Evolutionary conservation across 1,140 invertebrate species (phyloP), one percentile per base, ranked within the genome.

Genomic region (Eubasilissa regina): DNA sequence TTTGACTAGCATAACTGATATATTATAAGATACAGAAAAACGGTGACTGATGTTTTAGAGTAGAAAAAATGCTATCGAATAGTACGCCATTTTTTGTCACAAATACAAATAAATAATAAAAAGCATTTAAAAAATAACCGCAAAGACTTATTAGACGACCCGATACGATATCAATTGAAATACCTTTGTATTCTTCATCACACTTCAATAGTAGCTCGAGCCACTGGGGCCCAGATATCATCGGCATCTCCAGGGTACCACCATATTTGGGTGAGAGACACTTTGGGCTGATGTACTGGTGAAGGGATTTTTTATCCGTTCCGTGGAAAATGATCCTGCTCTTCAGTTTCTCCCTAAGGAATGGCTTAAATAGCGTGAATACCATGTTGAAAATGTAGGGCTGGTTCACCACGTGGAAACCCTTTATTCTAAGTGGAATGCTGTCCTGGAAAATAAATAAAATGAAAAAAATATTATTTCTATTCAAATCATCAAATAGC

Each of bases 381-480:
- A 98, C 93, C 87, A 96, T 93, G 84, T 96, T 96, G 87, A 97
- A 97, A 62, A 97, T 90, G 82, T 93, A 94, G 0, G 96, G 96
- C 86, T 97, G 95, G 86, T 97, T 97, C 3, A 97, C 90, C 70
- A 97, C 93, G 84, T 97, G 96, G 58, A 97, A 91, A 62, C 93
- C 94, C 88, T 97, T 97, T 35, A 97, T 88, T 83, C 96, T 91
- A 4, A 95, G 86, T 0, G 96, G 95, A 68, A 97, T 92, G 45
- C 93, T 92, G 81, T 97, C 95, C 93, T 94, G 87, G 35, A 91
- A 86, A 56, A 13, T 13, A 35, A 3, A 6, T 1, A 51, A 51
- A 51, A 51, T 51, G n/a, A 35, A 35, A 35, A n/a, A 13, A 12
- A 51, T 51, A 51, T 51, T 51, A 51, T 4, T 51, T 51, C 9